Evolutionary conservation across 2,113 vertebrate species (phyloP).

Genomic region (Hippocampus guttulatus): DNA sequence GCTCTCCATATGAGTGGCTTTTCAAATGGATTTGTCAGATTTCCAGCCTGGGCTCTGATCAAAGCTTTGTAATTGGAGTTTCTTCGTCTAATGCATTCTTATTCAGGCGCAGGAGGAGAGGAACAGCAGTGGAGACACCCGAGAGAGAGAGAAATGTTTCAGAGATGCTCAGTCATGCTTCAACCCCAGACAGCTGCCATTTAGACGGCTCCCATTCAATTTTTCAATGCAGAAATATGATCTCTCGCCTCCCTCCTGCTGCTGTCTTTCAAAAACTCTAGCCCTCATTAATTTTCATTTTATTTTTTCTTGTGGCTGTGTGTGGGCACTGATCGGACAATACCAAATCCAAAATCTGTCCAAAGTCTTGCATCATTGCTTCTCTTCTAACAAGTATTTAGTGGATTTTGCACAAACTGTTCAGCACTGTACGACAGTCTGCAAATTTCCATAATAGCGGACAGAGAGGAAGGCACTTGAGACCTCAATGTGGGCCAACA

Average conservation of each 20-base stretch:
- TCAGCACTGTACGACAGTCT: background rate
- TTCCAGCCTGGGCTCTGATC: conserved; percentile 56
- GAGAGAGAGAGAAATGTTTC: conserved; percentile 23
- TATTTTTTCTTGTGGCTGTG: background rate
- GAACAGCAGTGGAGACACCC: conserved; percentile 22
- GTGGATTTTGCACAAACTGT: background rate
- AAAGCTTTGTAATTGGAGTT: conserved; percentile 62
- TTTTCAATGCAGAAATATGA: conserved; percentile 16
- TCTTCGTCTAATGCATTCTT: conserved; percentile 54
- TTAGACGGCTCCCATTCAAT: conserved; percentile 28
- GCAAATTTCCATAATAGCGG: too few species aligned
- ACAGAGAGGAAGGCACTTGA: background rate
- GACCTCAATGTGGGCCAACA: background rate
- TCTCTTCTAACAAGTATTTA: too few species aligned
- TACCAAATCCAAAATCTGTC: background rate
- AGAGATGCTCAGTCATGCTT: conserved; percentile 57
- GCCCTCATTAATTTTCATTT: background rate
- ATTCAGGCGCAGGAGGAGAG: conserved; percentile 33
- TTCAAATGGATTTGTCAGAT: conserved; percentile 60
- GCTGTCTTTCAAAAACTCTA: conserved; percentile 5
- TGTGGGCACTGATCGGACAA: background rate
- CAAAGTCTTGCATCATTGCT: too few species aligned
- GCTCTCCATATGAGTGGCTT: background rate
- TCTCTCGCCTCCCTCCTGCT: background rate
- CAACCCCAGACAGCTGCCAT: conserved; percentile 31